Conservation (phyloP, 2,797 vertebrate species). For the Fistularia commersonii region DNA sequence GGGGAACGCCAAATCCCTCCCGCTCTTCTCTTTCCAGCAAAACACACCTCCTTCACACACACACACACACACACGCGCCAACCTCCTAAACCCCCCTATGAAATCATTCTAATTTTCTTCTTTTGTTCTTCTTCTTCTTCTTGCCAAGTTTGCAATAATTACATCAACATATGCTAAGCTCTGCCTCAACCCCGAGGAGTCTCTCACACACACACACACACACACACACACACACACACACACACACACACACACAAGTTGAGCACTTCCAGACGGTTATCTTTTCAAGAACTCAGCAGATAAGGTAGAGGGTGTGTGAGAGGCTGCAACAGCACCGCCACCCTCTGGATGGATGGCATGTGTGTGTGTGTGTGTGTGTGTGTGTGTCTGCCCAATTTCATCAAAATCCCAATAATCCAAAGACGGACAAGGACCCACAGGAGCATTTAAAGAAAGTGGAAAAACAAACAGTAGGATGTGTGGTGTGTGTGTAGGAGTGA, state of each 20-base stretch:
- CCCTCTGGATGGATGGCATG: too few species aligned
- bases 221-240: conserved; percentile 7
- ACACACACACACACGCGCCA: conserved; percentile 1
- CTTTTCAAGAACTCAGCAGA: conserved; percentile 36
- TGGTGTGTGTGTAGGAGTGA: too few species aligned
- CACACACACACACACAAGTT: conserved; percentile 15
- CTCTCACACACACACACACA: conserved; percentile 4
- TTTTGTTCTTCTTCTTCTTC: conserved; percentile 19
- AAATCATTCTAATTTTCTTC: too few species aligned
- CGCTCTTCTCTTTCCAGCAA: too few species aligned
- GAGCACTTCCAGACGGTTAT: conserved; percentile 42
- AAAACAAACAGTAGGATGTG: too few species aligned
- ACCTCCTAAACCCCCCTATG: conserved; percentile 21
- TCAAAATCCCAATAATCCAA: not conserved
- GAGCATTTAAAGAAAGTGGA: conserved; percentile 1
- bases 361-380: conserved; percentile 19
- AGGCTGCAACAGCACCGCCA: conserved; percentile 29
- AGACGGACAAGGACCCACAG: too few species aligned
- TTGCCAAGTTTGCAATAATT: conserved; percentile 44
- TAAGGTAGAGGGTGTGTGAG: conserved; percentile 19
- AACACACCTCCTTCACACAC: not conserved
- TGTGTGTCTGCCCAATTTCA: not conserved
- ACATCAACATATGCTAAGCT: conserved; percentile 59
- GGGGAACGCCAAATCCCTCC: too few species aligned
- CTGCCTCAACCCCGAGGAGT: conserved; percentile 23